Conservation (phyloP, 2,797 vertebrate species). For the Novumbra hubbsi region DNA sequence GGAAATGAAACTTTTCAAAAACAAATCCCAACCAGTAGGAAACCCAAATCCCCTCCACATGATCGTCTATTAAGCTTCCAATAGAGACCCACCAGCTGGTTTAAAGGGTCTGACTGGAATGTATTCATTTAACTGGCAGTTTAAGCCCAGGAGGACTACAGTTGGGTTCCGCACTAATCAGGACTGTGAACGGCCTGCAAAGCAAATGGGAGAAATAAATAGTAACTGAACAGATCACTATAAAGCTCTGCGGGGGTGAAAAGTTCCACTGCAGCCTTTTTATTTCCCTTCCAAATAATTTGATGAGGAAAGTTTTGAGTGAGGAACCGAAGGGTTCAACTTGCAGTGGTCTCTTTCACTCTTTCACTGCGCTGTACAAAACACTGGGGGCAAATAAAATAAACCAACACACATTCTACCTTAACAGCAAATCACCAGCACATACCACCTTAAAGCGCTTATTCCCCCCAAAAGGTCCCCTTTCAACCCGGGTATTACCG, state of each 20-base stretch:
- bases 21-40: constrained; percentile 19
- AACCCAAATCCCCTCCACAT: not conserved
- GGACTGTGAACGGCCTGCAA: not conserved
- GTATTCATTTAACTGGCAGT: not conserved
- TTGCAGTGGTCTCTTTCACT: no score
- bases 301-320: no score
- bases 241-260: no score
- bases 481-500: not conserved
- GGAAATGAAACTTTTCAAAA: constrained; percentile 14
- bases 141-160: not conserved
- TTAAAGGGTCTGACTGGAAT: not conserved
- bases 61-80: not conserved
- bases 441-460: not conserved
- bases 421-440: constrained; percentile 28
- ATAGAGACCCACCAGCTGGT: not conserved
- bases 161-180: not conserved
- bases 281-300: no score
- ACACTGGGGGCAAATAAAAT: no score
- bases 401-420: not conserved
- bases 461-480: not conserved
- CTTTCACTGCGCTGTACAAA: no score
- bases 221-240: not conserved
- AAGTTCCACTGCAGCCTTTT: no score
- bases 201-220: not conserved
- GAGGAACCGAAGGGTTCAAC: no score